Conservation (phyloP, 2,888 invertebrate genomes). For the Athrips mouffetella region DNA sequence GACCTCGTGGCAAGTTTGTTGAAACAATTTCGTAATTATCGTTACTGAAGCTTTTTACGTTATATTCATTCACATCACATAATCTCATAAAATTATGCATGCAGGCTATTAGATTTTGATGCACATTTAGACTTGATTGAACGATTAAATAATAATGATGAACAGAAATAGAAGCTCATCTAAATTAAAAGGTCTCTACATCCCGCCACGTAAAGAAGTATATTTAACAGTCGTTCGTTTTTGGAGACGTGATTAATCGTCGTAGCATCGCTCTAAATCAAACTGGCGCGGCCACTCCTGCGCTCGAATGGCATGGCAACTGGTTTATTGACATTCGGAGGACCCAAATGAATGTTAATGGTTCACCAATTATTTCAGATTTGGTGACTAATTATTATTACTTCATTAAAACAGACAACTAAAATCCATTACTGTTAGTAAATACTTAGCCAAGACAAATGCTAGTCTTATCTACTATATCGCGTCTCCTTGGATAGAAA, state of each 20-base stretch:
- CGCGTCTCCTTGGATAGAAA: too few relatives aligned
- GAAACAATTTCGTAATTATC: neutral
- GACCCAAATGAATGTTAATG: constrained; percentile 54
- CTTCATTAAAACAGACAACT: too few relatives aligned
- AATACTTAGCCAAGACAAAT: too few relatives aligned
- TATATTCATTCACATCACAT: too few relatives aligned
- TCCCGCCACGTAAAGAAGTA: neutral
- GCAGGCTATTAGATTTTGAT: too few relatives aligned
- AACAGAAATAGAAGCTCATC: too few relatives aligned
- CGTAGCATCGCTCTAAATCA: constrained; percentile 44
- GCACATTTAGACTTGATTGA: too few relatives aligned
- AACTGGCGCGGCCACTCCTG: constrained; percentile 30
- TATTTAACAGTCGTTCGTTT: constrained; percentile 26
- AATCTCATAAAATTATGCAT: too few relatives aligned
- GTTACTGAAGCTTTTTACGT: neutral
- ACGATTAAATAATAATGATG: too few relatives aligned
- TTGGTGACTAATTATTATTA: neutral
- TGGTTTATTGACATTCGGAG: constrained; percentile 57
- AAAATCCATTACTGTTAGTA: too few relatives aligned
- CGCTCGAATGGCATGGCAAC: constrained; percentile 35
- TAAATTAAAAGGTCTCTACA: neutral
- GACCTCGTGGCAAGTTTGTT: neutral
- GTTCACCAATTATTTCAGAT: constrained; percentile 31
- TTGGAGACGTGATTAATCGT: constrained; percentile 43
- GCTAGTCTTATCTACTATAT: too few relatives aligned